A percentile compares a stretch with the other conserved stretches of the same genome.
Conservation (phyloP, 2,113 vertebrate species). For the Rhabdomys dilectus region DNA sequence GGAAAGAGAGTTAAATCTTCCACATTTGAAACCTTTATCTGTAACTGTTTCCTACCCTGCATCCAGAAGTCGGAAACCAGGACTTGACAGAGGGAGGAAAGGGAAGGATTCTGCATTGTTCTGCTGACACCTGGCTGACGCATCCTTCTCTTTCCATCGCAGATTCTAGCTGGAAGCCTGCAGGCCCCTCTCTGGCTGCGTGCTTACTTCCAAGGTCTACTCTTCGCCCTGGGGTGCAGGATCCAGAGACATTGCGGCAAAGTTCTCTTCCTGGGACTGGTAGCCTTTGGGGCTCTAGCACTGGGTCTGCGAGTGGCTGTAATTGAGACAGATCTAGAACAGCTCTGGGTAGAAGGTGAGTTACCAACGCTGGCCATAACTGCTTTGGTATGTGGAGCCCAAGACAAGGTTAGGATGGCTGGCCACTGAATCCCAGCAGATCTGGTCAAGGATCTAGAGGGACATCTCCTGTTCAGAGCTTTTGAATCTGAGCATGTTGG, state of each 20-base stretch:
- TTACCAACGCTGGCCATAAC: constrained; percentile 1
- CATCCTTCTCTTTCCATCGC: constrained; percentile 80
- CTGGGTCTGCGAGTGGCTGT: constrained; percentile 95
- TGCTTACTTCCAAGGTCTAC: constrained; percentile 95
- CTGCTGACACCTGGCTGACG: constrained; percentile 47
- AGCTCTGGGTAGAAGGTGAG: constrained; percentile 99
- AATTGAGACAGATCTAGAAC: constrained; percentile 98
- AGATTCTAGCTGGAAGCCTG: constrained; percentile 90
- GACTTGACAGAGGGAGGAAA: not conserved
- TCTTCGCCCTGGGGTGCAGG: constrained; percentile 97
- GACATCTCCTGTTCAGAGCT: not conserved
- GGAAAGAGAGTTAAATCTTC: not conserved
- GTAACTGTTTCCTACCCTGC: not conserved
- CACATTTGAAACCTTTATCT: not conserved
- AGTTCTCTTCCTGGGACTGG: constrained; percentile 97
- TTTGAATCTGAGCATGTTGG: not conserved
- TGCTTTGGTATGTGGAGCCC: not conserved
- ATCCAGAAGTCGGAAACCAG: not conserved
- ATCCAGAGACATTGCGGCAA: constrained; percentile 99
- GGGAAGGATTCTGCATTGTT: not conserved
- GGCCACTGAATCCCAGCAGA: not conserved
- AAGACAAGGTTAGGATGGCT: constrained; percentile 2
- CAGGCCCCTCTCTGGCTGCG: constrained; percentile 96
- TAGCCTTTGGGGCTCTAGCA: constrained; percentile 96
- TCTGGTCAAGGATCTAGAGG: not conserved